Evolutionary conservation across 2,888 invertebrate genomes (phyloP).

Genomic region (Eupithecia vulgata): DNA sequence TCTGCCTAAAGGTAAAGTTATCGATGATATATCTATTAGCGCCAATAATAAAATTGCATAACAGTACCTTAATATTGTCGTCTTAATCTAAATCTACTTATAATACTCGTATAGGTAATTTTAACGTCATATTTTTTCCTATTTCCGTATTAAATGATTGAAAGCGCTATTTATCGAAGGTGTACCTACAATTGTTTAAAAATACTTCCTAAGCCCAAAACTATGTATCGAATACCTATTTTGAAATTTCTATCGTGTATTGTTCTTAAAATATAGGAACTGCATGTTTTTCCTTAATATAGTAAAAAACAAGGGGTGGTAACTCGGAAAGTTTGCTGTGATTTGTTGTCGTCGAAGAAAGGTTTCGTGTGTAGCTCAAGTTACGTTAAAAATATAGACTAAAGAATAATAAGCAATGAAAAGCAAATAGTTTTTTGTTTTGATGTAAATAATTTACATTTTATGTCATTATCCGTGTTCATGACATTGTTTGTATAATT

Average conservation of each 20-base stretch:
- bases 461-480: slow-evolving; percentile 69
- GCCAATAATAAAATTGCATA: not conserved
- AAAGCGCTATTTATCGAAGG: not conserved
- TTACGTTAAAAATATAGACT: slow-evolving; percentile 59
- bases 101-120: too few species aligned
- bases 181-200: not conserved
- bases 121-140: not conserved
- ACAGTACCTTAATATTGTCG: not conserved
- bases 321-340: slow-evolving; percentile 65
- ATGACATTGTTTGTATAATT: slow-evolving; percentile 79
- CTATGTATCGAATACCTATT: slow-evolving; percentile 1
- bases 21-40: not conserved
- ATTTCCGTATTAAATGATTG: not conserved
- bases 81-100: not conserved
- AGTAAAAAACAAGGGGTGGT: slow-evolving; percentile 54
- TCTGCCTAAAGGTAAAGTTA: not conserved
- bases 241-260: slow-evolving; percentile 8
- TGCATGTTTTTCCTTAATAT: slow-evolving; percentile 38
- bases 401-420: slow-evolving; percentile 65
- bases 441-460: slow-evolving; percentile 64
- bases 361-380: slow-evolving; percentile 62
- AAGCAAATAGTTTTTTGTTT: slow-evolving; percentile 59
- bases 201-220: not conserved
- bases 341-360: slow-evolving; percentile 54
- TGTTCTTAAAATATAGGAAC: not conserved